Evolutionary conservation across 2,797 vertebrate species (phyloP).

Genomic region (Erethizon dorsatum): DNA sequence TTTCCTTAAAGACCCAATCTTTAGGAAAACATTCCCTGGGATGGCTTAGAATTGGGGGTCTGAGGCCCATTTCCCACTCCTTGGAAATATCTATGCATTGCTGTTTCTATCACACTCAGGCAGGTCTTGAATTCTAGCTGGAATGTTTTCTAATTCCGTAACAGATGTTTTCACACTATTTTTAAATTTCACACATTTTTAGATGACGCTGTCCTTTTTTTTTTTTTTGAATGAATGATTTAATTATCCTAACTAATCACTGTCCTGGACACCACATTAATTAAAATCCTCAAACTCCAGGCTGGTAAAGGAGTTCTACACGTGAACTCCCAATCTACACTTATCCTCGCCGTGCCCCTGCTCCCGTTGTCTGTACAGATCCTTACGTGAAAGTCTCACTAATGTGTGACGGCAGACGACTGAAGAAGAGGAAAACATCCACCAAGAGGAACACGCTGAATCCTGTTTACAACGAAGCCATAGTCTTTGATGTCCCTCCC

Average conservation of each 20-base stretch:
- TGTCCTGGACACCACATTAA: conserved; percentile 49
- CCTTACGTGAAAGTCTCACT: conserved; percentile 99
- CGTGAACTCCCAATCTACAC: background rate
- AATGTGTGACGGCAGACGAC: conserved; percentile 97
- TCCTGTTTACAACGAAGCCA: conserved; percentile 99
- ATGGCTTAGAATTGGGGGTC: background rate
- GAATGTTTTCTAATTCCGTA: conserved; percentile 55
- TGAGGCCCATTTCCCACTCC: background rate
- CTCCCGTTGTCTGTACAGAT: conserved; percentile 91
- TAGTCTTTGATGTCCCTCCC: conserved; percentile 98
- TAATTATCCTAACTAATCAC: conserved; percentile 74
- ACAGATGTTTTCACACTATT: conserved; percentile 77
- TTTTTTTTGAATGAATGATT: conserved; percentile 81
- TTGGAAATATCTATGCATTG: background rate
- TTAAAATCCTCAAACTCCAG: conserved; percentile 69
- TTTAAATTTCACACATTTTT: conserved; percentile 82
- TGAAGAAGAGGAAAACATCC: conserved; percentile 99
- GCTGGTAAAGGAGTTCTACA: conserved; percentile 40
- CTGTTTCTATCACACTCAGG: background rate
- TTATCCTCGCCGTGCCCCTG: conserved; percentile 74
- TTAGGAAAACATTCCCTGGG: background rate
- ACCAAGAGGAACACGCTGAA: conserved; percentile 99
- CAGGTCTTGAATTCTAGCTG: conserved; percentile 31
- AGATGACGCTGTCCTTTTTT: conserved; percentile 74
- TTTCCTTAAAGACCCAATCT: background rate